Base-by-base conservation (phyloP, 2,888 invertebrate species). In the Oxystoma pomonae region DNA sequence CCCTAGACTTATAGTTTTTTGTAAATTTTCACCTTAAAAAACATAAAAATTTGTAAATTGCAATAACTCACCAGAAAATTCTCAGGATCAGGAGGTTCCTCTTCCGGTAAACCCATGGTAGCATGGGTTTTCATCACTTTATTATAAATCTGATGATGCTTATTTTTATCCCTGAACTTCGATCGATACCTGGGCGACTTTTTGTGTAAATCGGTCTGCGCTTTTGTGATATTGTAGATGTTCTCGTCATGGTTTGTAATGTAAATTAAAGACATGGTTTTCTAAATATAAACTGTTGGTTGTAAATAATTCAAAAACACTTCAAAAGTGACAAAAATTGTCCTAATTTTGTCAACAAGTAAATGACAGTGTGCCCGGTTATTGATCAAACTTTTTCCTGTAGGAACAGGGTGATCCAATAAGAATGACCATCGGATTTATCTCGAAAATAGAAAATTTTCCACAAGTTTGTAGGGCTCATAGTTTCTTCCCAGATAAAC, bases 51-150 rank as follows among this genome's bases (percentile, higher is more conserved):
- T n/a, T n/a, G n/a, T n/a, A n/a, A n/a, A n/a, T n/a, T n/a, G n/a
- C n/a, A n/a, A n/a, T n/a, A n/a, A 35, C 35, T 35, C 3, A 35
- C 35, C 35, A 90, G 76, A 73, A 83, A 91, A 2, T 86, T 76
- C 1, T 83, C 81, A 0, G 90, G 89, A 17, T 84, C 78, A 58
- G 83, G 83, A 0, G 86, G 69, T 0, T 86, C 86, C 5, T 85
- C 83, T 70, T 87, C 84, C 0, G 90, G 86, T 70, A 86, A 84
- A 0, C 90, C 91, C 83, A 91, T 88, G 0, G 87, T 88, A 56
- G 84, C 84, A 70, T 83, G 84, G 1, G 81, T 74, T 67, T 83
- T 81, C 7, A 59, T 61, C 21, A 63, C 61, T 17, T 64, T 57
- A 61, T 58, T 53, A 62, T 1, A 79, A 80, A 63, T 71, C 81